Base-by-base conservation (phyloP, 2,888 invertebrate genomes). In the Cepaea hortensis region DNA sequence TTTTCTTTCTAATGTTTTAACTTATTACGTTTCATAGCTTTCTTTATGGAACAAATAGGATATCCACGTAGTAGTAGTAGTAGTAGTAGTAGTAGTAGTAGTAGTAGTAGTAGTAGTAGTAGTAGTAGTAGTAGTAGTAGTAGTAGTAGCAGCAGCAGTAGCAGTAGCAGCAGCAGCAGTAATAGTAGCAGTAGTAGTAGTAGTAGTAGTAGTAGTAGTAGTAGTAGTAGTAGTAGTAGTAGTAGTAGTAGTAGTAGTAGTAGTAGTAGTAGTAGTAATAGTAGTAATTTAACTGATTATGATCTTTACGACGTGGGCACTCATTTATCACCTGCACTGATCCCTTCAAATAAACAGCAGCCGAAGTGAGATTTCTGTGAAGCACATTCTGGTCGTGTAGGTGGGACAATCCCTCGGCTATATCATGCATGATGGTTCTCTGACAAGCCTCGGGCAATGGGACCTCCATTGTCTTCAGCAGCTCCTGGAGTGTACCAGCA, bases 381-480 rank as follows among this genome's bases (percentile, higher is more conserved):
- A 92, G 90, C 62, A 93, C 91, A 88, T 91, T 92, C 88, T 91
- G 91, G 35, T 90, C 89, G 86, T 92, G 93, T n/a, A 92, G 90
- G 84, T 90, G 91, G 79, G 91, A 91, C 35, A 93, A 87, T 3
- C 92, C 93, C 87, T 92, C 91, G 0, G 92, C 92, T 4, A 92
- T 88, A 87, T 93, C 93, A 79, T 91, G 91, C 35, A 92, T 90
- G 70, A 93, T 91, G 88, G 91, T 91, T 35, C 91, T 90, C 84
- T 92, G 92, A 86, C 91, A 92, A 11, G 91, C 88, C 76, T 92
- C 92, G 13, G 92, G 91, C 61, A 93, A 89, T 11, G 93, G 91
- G 46, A 90, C 88, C 84, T 92, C 91, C 46, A 91, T 90, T 55
- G 87, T 88, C 81, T 89, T 88, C 68, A 93, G 88, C 50, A 92